Conservation (phyloP, 2,113 vertebrate genomes). For the Coptodon rendalli region DNA sequence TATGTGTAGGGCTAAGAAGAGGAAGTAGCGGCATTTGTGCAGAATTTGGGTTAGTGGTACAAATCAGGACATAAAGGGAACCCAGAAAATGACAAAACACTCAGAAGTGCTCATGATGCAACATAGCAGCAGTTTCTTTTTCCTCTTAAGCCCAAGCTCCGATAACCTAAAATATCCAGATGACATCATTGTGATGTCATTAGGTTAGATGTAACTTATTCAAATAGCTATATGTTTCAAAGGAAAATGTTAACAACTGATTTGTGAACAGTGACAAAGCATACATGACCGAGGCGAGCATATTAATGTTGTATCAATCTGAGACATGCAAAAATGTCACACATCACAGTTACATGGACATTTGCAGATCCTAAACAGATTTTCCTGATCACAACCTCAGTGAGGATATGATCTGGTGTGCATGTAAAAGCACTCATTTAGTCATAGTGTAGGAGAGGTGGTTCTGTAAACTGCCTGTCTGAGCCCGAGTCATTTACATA, state of each 20-base stretch:
- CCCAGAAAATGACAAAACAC: background rate
- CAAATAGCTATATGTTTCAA: background rate
- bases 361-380: background rate
- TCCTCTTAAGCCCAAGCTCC: background rate
- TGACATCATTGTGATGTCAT: background rate
- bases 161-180: background rate
- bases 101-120: background rate
- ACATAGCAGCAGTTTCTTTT: background rate
- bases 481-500: slow-evolving; percentile 62
- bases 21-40: background rate
- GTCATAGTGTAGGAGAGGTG: slow-evolving; percentile 26
- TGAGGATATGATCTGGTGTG: background rate
- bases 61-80: background rate
- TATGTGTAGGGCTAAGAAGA: background rate
- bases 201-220: background rate
- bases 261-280: background rate
- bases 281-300: background rate
- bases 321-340: background rate
- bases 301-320: background rate
- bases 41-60: background rate
- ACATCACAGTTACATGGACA: background rate
- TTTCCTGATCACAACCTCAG: background rate
- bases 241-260: background rate
- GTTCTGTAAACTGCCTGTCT: slow-evolving; percentile 43
- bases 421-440: slow-evolving; percentile 36